Conservation (phyloP, 2,113 vertebrate species). For the Pungitius pungitius region DNA sequence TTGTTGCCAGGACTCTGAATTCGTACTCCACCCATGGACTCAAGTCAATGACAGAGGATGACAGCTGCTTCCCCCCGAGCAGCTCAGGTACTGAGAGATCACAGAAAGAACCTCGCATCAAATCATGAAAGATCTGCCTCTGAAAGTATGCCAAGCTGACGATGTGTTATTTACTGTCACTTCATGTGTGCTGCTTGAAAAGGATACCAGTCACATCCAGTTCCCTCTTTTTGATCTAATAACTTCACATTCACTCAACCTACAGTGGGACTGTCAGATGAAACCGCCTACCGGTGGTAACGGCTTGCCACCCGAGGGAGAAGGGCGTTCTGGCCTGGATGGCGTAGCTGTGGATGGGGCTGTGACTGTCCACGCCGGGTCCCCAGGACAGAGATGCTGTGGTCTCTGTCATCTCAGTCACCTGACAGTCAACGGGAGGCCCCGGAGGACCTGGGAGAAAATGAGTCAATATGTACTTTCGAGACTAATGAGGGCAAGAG, state of each 20-base stretch:
- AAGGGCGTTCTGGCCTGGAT: slow-evolving; percentile 93
- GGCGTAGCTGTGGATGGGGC: slow-evolving; percentile 90
- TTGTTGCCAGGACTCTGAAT: slow-evolving; percentile 91
- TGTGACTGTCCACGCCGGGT: slow-evolving; percentile 91
- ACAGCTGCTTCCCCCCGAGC: slow-evolving; percentile 87
- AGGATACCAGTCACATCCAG: background rate
- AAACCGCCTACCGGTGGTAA: slow-evolving; percentile 86
- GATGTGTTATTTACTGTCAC: slow-evolving; percentile 51
- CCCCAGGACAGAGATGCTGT: slow-evolving; percentile 92
- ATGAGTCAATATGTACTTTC: slow-evolving; percentile 8
- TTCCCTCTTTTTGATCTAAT: slow-evolving; percentile 2
- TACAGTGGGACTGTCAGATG: slow-evolving; percentile 15
- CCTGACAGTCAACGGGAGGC: slow-evolving; percentile 89
- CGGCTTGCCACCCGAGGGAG: slow-evolving; percentile 94
- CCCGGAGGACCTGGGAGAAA: slow-evolving; percentile 87
- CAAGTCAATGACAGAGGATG: slow-evolving; percentile 87
- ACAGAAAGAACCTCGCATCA: slow-evolving; percentile 63
- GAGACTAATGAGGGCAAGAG: slow-evolving; percentile 32
- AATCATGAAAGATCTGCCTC: slow-evolving; percentile 35
- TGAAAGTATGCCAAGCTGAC: slow-evolving; percentile 34
- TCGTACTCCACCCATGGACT: slow-evolving; percentile 97
- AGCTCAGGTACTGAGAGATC: slow-evolving; percentile 85
- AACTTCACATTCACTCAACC: slow-evolving; percentile 12
- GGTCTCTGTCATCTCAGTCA: slow-evolving; percentile 90
- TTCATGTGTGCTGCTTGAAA: slow-evolving; percentile 34